These are phyloP conservation scores for Trachelus stipa DNA, from an alignment of 2,888 invertebrate genomes.

Conservation along the genomic window DNA sequence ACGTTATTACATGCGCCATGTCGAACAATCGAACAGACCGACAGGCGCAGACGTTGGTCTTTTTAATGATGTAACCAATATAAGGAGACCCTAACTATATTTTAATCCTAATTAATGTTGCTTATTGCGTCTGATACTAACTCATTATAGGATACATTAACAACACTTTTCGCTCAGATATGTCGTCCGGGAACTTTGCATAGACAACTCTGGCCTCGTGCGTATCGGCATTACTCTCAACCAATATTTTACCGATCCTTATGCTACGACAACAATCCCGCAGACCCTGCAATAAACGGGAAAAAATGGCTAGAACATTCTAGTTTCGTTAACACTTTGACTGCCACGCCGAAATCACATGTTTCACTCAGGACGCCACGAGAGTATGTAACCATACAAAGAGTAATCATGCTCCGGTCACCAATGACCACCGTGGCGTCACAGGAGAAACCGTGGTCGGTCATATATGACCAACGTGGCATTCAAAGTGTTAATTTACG, in stretches of 20 bases:
- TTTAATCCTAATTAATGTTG: constrained; percentile 24
- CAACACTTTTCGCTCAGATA: constrained; percentile 86
- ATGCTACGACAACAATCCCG: constrained; percentile 98
- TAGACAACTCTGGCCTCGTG: constrained; percentile 98
- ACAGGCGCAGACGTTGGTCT: background rate
- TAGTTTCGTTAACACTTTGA: background rate
- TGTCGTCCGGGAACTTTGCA: constrained; percentile 97
- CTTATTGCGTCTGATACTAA: constrained; percentile 58
- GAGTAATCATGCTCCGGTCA: too few relatives aligned
- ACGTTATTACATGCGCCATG: background rate
- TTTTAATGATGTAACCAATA: background rate
- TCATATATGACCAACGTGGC: too few relatives aligned
- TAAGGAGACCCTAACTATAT: background rate
- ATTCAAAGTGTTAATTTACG: constrained; percentile 1
- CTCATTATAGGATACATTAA: constrained; percentile 99
- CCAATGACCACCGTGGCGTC: too few relatives aligned
- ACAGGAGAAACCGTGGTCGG: too few relatives aligned
- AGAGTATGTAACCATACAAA: too few relatives aligned
- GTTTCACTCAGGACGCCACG: too few relatives aligned
- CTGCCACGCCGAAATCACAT: too few relatives aligned
- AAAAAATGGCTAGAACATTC: constrained; percentile 9
- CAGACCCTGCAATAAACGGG: constrained; percentile 72
- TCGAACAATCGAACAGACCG: background rate
- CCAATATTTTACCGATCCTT: constrained; percentile 97
- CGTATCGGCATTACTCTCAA: constrained; percentile 96